Evolutionary conservation across 2,113 vertebrate genomes (phyloP).

Genomic region (Athene cunicularia): DNA sequence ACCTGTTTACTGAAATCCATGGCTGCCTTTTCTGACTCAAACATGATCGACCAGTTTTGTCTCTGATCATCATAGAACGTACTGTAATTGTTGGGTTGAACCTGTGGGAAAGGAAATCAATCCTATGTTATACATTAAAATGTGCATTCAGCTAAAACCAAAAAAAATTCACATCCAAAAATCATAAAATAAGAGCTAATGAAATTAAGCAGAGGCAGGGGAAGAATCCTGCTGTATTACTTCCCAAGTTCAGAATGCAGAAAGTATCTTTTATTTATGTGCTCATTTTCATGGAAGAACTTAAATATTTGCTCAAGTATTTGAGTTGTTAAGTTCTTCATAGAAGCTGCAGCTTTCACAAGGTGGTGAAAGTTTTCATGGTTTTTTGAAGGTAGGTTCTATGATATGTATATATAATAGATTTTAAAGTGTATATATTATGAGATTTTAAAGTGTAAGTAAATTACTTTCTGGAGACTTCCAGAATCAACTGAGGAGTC

Average conservation of each 20-base stretch:
- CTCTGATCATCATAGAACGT: slow-evolving; percentile 96
- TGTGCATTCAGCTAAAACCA: not conserved
- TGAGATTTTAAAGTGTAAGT: not conserved
- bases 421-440: no score
- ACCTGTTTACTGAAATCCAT: slow-evolving; percentile 93
- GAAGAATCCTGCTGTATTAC: not conserved
- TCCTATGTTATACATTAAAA: not conserved
- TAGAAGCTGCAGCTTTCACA: not conserved
- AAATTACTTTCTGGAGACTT: not conserved
- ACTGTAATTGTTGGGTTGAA: slow-evolving; percentile 90
- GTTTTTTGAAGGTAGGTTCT: not conserved
- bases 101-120: slow-evolving; percentile 73
- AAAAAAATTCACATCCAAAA: not conserved
- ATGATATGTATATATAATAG: no score
- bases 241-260: not conserved
- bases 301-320: not conserved
- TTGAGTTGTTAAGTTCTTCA: not conserved
- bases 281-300: not conserved
- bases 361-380: not conserved
- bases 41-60: slow-evolving; percentile 98
- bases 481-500: not conserved
- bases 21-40: slow-evolving; percentile 87
- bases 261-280: not conserved
- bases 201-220: not conserved
- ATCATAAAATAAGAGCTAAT: not conserved